Evolutionary conservation across 1,140 invertebrate genomes (phyloP).

Genomic region (Zaprionus kolodkinae): DNA sequence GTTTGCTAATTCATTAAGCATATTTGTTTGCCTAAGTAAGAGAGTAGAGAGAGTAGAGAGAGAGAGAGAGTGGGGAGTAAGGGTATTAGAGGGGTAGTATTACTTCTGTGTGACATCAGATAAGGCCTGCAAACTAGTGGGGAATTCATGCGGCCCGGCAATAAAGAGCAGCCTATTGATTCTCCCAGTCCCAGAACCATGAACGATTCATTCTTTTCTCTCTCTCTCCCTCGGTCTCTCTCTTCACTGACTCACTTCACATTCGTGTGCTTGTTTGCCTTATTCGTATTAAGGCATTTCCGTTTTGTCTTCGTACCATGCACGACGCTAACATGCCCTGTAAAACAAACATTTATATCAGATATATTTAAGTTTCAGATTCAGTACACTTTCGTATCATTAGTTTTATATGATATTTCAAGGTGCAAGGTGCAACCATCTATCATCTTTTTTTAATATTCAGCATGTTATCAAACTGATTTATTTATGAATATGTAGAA

Average conservation of each 20-base stretch:
- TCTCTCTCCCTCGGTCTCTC: too few relatives aligned
- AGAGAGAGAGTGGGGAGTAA: background rate
- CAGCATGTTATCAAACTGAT: background rate
- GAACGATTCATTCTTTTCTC: conserved; percentile 8
- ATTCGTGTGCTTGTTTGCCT: conserved; percentile 10
- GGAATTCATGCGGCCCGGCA: conserved; percentile 4
- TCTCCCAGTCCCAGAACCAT: conserved; percentile 16
- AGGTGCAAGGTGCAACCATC: background rate
- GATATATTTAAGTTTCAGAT: too few relatives aligned
- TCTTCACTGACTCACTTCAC: conserved; percentile 20
- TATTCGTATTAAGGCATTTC: conserved; percentile 33
- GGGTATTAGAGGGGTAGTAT: background rate
- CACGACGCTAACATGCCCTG: background rate
- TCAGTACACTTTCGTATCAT: too few relatives aligned
- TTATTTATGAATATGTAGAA: background rate
- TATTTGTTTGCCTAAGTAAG: conserved; percentile 28
- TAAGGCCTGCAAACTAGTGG: conserved; percentile 22
- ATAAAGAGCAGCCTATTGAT: conserved; percentile 31
- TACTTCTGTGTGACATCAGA: conserved; percentile 12
- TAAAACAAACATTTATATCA: background rate
- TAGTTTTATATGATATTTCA: background rate
- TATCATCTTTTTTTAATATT: background rate
- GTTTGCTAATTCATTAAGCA: conserved; percentile 66
- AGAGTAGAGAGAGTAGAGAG: background rate
- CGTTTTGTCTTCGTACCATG: background rate